Evolutionary conservation across 2,888 invertebrate genomes (phyloP), one percentile per base, ranked within the genome.

Genomic region (Cryptus viduatorius): DNA sequence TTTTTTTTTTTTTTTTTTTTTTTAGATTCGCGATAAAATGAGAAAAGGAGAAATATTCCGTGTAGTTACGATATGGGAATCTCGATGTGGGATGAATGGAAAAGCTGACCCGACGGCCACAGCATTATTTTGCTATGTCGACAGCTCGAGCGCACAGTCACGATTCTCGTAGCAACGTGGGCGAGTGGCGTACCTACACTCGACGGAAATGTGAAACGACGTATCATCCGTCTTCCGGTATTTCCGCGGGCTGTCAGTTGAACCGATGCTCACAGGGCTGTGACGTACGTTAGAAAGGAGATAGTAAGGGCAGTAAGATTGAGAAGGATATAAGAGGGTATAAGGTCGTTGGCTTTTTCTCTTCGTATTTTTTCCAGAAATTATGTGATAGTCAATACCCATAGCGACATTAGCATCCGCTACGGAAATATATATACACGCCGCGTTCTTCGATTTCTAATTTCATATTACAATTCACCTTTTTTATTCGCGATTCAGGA

Each of bases 131-230:
- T 16, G 61, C 80, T 29, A 29, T 64, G 80, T 75, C 80, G 80
- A 81, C 80, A 81, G 59, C 68, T 48, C 29, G 59, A 75, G 68
- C 68, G 59, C 19, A 48, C 37, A 16, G 10, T 31, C 46, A 46
- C 46, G 72, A 79, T 67, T 37, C 67, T 24, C 16, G 37, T 7
- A 50, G 61, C 37, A 37, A 16, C 44, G 80, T 50, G 68, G 67
- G 14, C 46, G 24, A 44, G 67, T 31, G 53, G 16, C 53, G 19
- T 42, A 65, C 53, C n/a, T 42, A 65, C 56, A 59, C 67, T 68
- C 42, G 42, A 68, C 67, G 68, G 50, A 82, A 78, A 82, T 82
- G 68, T 59, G 68, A 73, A 78, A 78, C 68, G 67, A 82, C 59
- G 68, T 67, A 68, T 82, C 67, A 73, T 82, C 77, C 77, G 59